These are phyloP conservation scores for Protosalanx chinensis DNA, from an alignment of 2,797 vertebrate species.

Conservation along the genomic window DNA sequence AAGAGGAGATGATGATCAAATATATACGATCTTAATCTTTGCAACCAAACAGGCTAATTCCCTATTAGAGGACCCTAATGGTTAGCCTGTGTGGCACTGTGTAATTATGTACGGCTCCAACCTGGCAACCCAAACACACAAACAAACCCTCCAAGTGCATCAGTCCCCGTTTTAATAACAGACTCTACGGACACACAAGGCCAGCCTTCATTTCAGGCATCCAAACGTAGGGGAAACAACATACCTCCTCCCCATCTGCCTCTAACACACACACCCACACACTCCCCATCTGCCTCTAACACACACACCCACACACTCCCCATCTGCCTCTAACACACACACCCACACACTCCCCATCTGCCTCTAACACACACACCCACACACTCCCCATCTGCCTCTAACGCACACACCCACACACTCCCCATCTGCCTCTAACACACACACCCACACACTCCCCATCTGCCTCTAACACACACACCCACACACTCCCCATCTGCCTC, in stretches of 20 bases:
- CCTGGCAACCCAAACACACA: constrained; percentile 35
- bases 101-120: constrained; percentile 41
- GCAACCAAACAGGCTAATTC: background rate
- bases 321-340: background rate
- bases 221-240: constrained; percentile 45
- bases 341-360: background rate
- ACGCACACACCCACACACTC: background rate
- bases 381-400: constrained; percentile 1
- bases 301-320: background rate
- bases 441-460: background rate
- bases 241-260: background rate
- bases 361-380: background rate
- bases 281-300: constrained; percentile 2
- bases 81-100: constrained; percentile 9
- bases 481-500: background rate
- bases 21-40: background rate
- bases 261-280: constrained; percentile 1
- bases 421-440: background rate
- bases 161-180: constrained; percentile 56
- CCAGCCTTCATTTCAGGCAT: constrained; percentile 53
- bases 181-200: constrained; percentile 44
- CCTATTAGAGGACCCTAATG: background rate
- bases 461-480: background rate
- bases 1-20: background rate
- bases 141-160: constrained; percentile 14